Evolutionary conservation across 2,113 vertebrate genomes (phyloP).

Genomic region (Ramphastos sulfuratus): DNA sequence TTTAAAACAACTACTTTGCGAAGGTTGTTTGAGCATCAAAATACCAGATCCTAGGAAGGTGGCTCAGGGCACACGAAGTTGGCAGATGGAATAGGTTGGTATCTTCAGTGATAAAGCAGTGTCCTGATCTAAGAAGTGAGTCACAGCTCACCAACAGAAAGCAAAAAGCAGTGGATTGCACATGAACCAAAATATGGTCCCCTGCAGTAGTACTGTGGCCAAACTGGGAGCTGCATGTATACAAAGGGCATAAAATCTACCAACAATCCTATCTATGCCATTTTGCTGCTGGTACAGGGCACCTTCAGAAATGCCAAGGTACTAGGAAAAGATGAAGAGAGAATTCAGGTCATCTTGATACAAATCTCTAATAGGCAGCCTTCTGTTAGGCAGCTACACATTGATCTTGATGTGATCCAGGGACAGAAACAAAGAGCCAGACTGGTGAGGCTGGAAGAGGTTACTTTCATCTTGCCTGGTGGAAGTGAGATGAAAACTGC

Average conservation of each 20-base stretch:
- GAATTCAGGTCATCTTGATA: background rate
- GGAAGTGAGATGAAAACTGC: background rate
- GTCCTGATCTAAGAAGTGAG: accelerated
- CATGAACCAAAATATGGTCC: background rate
- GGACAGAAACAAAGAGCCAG: background rate
- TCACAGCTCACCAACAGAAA: background rate
- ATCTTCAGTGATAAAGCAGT: background rate
- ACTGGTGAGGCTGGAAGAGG: background rate
- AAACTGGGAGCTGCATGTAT: accelerated
- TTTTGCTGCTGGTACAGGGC: background rate
- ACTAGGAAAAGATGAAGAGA: background rate
- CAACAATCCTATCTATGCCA: accelerated
- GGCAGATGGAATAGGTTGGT: background rate
- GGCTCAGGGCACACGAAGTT: background rate
- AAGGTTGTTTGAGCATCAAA: background rate
- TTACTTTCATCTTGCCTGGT: background rate
- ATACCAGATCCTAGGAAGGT: background rate
- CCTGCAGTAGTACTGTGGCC: background rate
- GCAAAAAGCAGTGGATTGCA: background rate
- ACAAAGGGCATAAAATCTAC: background rate
- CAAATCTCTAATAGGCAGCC: background rate
- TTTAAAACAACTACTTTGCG: background rate
- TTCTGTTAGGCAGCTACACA: background rate
- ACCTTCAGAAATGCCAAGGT: background rate
- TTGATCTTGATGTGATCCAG: background rate